phyloP scores from a whole-genome alignment of 2,113 vertebrate genomes.

The Noctilio leporinus region DNA sequence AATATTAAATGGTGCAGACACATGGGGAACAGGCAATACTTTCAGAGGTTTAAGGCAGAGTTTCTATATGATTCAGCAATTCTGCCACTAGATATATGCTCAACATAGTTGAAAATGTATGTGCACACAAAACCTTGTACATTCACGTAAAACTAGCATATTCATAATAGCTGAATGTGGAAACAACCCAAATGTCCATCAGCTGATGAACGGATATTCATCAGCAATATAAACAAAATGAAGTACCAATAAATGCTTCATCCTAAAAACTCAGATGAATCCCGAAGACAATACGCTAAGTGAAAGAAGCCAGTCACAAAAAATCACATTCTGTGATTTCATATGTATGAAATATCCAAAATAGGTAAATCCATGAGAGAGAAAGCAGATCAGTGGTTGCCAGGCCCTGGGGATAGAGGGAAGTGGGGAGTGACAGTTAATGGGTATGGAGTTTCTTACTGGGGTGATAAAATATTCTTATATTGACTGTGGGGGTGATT shows the following conservation, averaged over 20 bases:
- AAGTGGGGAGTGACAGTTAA: neutral
- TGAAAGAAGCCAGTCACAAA: too few relatives aligned
- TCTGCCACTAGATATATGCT: neutral
- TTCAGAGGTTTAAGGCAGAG: neutral
- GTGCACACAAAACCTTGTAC: neutral
- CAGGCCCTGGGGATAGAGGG: too few relatives aligned
- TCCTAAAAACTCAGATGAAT: neutral
- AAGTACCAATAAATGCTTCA: neutral
- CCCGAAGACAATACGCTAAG: neutral
- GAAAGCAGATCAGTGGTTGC: too few relatives aligned
- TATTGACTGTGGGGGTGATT: neutral
- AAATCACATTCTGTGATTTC: too few relatives aligned
- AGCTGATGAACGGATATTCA: too few relatives aligned
- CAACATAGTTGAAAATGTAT: neutral
- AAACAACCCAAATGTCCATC: too few relatives aligned
- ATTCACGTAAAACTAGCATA: neutral
- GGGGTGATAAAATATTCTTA: neutral
- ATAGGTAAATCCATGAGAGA: too few relatives aligned
- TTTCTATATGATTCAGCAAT: neutral
- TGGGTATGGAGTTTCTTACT: neutral
- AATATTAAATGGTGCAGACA: neutral
- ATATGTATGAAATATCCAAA: too few relatives aligned
- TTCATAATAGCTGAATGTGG: neutral
- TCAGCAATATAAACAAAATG: neutral
- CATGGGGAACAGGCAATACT: neutral